Conservation (phyloP, 2,797 vertebrate species). For the Amblyopsis hoosieri region DNA sequence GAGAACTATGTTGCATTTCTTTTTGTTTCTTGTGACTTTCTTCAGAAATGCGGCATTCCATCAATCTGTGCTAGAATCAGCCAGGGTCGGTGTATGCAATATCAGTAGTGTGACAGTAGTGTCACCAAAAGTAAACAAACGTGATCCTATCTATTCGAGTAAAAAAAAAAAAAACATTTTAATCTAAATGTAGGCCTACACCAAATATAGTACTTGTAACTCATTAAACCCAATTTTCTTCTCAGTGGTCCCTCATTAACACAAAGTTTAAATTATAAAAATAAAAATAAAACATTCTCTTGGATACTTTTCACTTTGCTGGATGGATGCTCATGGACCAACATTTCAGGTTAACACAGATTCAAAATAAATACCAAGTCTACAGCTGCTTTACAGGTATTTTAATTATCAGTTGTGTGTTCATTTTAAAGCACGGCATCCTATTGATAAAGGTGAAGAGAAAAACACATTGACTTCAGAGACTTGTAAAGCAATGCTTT, state of each 20-base stretch:
- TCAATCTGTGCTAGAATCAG: not conserved
- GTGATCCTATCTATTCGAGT: conserved; percentile 26
- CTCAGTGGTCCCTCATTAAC: conserved; percentile 67
- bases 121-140: conserved; percentile 58
- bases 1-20: conserved; percentile 19
- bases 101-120: conserved; percentile 69
- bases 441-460: conserved; percentile 42
- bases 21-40: not conserved
- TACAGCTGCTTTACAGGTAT: conserved; percentile 53
- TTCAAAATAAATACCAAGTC: conserved; percentile 65
- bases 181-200: conserved; percentile 43
- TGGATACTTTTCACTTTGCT: conserved; percentile 32
- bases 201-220: conserved; percentile 66
- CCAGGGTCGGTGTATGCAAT: conserved; percentile 29
- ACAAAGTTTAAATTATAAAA: conserved; percentile 44
- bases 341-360: conserved; percentile 41
- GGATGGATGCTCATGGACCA: conserved; percentile 28
- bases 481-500: conserved; percentile 40
- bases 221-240: conserved; percentile 34
- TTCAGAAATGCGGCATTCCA: not conserved
- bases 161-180: conserved; percentile 16
- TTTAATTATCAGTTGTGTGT: conserved; percentile 55
- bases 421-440: conserved; percentile 59
- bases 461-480: conserved; percentile 46
- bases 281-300: conserved; percentile 22